phyloP scores from a whole-genome alignment of 2,113 vertebrate genomes.

The Pogona vitticeps region DNA sequence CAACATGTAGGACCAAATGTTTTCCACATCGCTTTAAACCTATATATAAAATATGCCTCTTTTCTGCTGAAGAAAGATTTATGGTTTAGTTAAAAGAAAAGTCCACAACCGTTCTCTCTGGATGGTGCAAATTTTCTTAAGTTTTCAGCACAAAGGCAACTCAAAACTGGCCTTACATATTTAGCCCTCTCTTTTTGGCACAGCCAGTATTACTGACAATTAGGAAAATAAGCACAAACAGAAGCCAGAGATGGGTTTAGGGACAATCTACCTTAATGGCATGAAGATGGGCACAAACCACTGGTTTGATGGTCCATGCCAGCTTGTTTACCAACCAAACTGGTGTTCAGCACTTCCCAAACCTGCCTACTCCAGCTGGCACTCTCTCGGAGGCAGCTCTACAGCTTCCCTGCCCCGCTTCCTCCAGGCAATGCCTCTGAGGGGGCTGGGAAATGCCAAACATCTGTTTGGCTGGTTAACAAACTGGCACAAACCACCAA shows the following conservation, averaged over 20 bases:
- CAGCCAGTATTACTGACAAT: not conserved
- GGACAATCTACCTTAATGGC: not conserved
- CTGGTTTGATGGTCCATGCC: no score
- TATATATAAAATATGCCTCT: not conserved
- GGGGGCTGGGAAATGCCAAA: no score
- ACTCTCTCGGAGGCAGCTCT: no score
- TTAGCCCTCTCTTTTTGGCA: not conserved
- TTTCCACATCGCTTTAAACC: not conserved
- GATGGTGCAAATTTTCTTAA: not conserved
- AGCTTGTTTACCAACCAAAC: no score
- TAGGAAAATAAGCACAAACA: not conserved
- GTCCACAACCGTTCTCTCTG: not conserved
- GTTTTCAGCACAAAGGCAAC: not conserved
- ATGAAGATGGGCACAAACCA: no score
- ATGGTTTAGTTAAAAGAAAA: not conserved
- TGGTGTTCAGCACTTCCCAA: no score
- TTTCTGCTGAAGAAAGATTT: not conserved
- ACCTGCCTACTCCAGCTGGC: no score
- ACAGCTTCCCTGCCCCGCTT: no score
- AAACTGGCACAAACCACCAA: no score
- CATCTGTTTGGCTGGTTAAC: no score
- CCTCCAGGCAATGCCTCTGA: no score
- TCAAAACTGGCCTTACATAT: not conserved
- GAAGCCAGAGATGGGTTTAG: not conserved
- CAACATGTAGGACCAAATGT: no score